Conservation (phyloP, 1,140 invertebrate genomes). For the Sipha flava region DNA sequence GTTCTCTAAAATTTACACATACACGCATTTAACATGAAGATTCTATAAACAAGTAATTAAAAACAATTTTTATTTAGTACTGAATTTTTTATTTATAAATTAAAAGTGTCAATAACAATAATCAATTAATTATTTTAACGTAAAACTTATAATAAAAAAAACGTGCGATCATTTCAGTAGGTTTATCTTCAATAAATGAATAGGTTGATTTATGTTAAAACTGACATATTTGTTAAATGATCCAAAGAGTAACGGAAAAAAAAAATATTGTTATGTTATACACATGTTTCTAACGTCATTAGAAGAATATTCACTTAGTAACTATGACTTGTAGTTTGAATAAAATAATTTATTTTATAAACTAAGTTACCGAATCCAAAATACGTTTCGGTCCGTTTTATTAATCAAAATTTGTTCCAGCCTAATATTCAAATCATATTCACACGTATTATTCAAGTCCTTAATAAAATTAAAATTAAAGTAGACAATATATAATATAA, state of each 20-base stretch:
- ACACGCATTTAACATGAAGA: no score
- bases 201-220: not conserved
- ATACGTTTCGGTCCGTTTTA: not conserved
- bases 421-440: not conserved
- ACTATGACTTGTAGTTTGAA: not conserved
- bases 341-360: not conserved
- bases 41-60: no score
- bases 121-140: not conserved
- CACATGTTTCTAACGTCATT: not conserved
- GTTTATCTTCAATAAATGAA: not conserved
- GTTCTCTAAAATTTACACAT: no score
- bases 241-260: not conserved
- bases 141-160: not conserved
- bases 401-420: not conserved
- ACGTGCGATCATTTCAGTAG: not conserved
- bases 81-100: no score
- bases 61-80: no score
- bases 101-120: no score
- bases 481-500: no score
- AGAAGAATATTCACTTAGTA: not conserved
- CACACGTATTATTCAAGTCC: not conserved
- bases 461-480: no score
- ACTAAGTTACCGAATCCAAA: not conserved
- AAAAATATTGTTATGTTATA: no score
- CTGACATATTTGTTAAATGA: not conserved